These are phyloP conservation scores for Cervus canadensis DNA, from an alignment of 2,113 vertebrate genomes.

Conservation along the genomic window DNA sequence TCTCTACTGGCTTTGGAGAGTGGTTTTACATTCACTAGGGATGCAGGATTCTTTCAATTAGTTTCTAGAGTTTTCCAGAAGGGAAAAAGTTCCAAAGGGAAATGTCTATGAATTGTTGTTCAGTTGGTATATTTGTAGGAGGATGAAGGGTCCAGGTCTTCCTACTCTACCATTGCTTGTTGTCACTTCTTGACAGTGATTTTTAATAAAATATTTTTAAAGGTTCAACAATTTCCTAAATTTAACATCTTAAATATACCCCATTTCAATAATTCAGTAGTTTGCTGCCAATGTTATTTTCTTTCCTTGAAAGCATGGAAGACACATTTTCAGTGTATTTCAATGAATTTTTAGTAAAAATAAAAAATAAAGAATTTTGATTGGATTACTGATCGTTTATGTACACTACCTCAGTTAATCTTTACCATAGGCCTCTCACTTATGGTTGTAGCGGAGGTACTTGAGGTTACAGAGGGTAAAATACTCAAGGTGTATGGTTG, in stretches of 20 bases:
- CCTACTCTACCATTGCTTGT: neutral
- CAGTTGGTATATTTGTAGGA: neutral
- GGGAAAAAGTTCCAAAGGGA: neutral
- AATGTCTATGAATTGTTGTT: neutral
- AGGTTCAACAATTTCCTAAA: neutral
- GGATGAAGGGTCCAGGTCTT: neutral
- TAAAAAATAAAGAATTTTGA: neutral
- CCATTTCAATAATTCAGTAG: neutral
- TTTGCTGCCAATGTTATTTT: neutral
- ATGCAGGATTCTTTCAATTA: neutral
- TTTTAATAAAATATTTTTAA: constrained; percentile 11
- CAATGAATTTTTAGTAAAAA: neutral
- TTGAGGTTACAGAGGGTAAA: neutral
- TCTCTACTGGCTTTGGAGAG: neutral
- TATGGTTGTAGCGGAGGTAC: neutral
- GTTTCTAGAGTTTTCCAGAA: neutral
- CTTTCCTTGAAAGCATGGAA: neutral
- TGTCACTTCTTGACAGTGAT: neutral
- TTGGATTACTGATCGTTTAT: neutral
- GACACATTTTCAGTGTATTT: neutral
- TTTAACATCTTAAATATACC: neutral
- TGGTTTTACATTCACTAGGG: neutral
- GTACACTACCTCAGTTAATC: neutral
- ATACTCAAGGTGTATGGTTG: neutral
- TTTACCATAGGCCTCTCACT: neutral